Conservation (phyloP, 30 jellyfish, hydroid and myxozoan species). For the Clytia hemisphaerica region DNA sequence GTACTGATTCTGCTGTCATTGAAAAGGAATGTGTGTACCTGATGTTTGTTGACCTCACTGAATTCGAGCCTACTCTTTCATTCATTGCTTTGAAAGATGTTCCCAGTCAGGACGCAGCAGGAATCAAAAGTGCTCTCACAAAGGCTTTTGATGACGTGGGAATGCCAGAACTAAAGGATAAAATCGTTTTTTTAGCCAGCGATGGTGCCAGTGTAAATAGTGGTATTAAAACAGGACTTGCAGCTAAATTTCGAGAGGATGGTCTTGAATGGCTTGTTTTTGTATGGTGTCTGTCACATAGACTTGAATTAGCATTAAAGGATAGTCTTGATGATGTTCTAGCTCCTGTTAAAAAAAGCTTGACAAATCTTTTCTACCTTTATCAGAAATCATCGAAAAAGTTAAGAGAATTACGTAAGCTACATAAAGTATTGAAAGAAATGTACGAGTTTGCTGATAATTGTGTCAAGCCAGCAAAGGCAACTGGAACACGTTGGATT, state of each 20-base stretch:
- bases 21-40: not conserved
- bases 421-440: not conserved
- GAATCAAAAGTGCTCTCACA: not conserved
- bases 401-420: not conserved
- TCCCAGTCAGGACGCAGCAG: slow-evolving; percentile 11
- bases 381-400: not conserved
- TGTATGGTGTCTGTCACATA: slow-evolving; percentile 10
- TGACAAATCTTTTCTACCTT: not conserved
- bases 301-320: not conserved
- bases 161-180: not conserved
- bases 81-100: slow-evolving; percentile 9
- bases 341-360: not conserved
- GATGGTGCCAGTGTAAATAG: slow-evolving; percentile 13
- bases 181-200: slow-evolving; percentile 1
- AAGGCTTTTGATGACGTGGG: not conserved
- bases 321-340: not conserved
- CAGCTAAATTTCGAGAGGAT: not conserved
- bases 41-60: not conserved
- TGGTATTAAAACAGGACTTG: not conserved
- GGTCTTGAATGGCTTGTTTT: not conserved
- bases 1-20: not conserved
- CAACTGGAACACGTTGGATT: slow-evolving; percentile 22
- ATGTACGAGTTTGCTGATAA: not conserved
- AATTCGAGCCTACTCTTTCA: not conserved
- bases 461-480: slow-evolving; percentile 3